These are phyloP conservation scores for Parnassius orleans DNA, from an alignment of 2,888 invertebrate species.

Conservation along the genomic window DNA sequence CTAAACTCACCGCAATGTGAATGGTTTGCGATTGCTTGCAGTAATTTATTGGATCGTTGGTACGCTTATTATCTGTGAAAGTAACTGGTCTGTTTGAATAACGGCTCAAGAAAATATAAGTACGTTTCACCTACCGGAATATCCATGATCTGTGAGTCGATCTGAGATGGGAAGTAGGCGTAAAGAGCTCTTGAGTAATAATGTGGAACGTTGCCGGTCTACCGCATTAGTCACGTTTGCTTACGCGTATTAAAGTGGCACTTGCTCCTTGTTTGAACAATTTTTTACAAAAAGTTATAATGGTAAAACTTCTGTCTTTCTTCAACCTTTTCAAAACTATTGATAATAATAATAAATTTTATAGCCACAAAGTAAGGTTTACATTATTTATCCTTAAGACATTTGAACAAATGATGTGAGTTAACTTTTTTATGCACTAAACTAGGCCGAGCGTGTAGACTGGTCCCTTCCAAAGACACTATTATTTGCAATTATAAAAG, in stretches of 20 bases:
- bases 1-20: too few relatives aligned
- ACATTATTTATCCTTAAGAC: too few relatives aligned
- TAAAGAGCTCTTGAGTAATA: constrained; percentile 25
- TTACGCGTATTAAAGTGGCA: constrained; percentile 20
- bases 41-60: not conserved
- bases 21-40: too few relatives aligned
- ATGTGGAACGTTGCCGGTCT: constrained; percentile 25
- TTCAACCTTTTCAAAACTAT: too few relatives aligned
- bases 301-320: too few relatives aligned
- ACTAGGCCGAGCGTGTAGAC: too few relatives aligned
- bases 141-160: constrained; percentile 14
- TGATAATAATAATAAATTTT: too few relatives aligned
- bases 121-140: constrained; percentile 19
- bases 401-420: too few relatives aligned
- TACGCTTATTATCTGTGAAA: constrained; percentile 10
- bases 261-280: constrained; percentile 14
- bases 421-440: too few relatives aligned
- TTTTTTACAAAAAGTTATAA: not conserved
- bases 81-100: constrained; percentile 22
- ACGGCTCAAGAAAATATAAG: constrained; percentile 13
- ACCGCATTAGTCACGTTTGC: constrained; percentile 24
- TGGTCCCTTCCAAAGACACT: too few relatives aligned
- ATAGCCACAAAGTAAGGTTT: too few relatives aligned
- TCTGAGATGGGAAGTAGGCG: constrained; percentile 24
- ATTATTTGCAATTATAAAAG: too few relatives aligned